A percentile compares a stretch with the other conserved stretches of the same genome.
Evolutionary conservation across 2,797 vertebrate species (phyloP).

Genomic region (Pangasius larnaudii): DNA sequence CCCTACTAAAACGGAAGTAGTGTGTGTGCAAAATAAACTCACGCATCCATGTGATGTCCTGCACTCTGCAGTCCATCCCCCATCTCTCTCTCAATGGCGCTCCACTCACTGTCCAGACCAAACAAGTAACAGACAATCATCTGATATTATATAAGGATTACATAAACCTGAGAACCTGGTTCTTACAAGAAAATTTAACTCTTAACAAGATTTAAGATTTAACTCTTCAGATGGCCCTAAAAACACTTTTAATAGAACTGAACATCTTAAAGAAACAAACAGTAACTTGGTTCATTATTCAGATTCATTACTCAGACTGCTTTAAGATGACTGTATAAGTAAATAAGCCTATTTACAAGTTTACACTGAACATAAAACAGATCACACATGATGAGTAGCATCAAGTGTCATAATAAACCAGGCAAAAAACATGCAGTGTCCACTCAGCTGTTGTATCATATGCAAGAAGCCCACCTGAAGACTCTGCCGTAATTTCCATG

Average conservation of each 20-base stretch:
- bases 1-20: neutral
- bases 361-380: neutral
- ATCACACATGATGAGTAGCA: no score
- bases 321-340: neutral
- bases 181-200: neutral
- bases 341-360: neutral
- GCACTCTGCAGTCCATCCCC: conserved; percentile 96
- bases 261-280: neutral
- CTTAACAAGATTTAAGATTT: neutral
- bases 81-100: conserved; percentile 95
- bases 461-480: conserved; percentile 84
- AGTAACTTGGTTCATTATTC: neutral
- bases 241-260: neutral
- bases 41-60: conserved; percentile 99
- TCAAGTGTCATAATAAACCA: neutral
- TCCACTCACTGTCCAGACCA: conserved; percentile 87
- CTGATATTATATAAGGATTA: neutral
- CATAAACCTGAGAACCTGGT: neutral
- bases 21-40: conserved; percentile 67
- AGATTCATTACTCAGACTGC: neutral
- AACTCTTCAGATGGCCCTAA: neutral
- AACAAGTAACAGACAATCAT: neutral
- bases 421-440: neutral
- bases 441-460: neutral
- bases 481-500: conserved; percentile 97